Conservation (phyloP, 1,140 invertebrate genomes). For the Cotesia chilonis region DNA sequence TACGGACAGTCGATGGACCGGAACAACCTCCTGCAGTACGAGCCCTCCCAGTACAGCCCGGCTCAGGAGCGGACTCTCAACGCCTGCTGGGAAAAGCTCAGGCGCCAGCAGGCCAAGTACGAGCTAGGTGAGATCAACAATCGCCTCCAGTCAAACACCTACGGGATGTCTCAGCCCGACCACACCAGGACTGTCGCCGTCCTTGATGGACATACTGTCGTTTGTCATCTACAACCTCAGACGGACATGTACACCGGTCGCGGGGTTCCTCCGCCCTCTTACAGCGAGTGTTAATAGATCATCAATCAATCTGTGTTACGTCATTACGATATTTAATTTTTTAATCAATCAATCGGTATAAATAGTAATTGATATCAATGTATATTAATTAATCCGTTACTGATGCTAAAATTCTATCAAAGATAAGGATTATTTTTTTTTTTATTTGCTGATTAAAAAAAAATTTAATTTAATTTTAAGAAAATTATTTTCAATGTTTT, state of each 20-base stretch:
- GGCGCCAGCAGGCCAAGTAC: slow-evolving; percentile 59
- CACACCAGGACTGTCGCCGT: slow-evolving; percentile 78
- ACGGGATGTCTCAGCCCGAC: slow-evolving; percentile 66
- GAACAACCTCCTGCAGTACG: slow-evolving; percentile 50
- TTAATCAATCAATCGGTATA: not conserved
- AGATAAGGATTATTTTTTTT: too few species aligned
- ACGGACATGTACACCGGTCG: slow-evolving; percentile 68
- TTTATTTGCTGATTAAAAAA: too few species aligned
- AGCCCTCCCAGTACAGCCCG: slow-evolving; percentile 55
- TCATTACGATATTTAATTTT: too few species aligned
- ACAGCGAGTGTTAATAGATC: slow-evolving; percentile 68
- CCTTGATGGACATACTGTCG: slow-evolving; percentile 82
- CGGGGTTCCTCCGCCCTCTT: slow-evolving; percentile 69
- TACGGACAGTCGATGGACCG: slow-evolving; percentile 60
- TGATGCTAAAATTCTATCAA: too few species aligned
- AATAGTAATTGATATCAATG: not conserved
- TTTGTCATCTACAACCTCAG: slow-evolving; percentile 80
- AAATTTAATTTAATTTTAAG: too few species aligned
- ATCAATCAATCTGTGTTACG: not conserved
- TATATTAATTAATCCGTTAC: too few species aligned
- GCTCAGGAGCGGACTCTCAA: slow-evolving; percentile 59
- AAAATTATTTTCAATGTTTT: too few species aligned
- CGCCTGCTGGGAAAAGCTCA: slow-evolving; percentile 70
- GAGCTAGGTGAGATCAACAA: slow-evolving; percentile 63
- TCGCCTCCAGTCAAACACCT: slow-evolving; percentile 61